phyloP scores from a whole-genome alignment of 1,140 invertebrate species.

The Chionoecetes opilio region DNA sequence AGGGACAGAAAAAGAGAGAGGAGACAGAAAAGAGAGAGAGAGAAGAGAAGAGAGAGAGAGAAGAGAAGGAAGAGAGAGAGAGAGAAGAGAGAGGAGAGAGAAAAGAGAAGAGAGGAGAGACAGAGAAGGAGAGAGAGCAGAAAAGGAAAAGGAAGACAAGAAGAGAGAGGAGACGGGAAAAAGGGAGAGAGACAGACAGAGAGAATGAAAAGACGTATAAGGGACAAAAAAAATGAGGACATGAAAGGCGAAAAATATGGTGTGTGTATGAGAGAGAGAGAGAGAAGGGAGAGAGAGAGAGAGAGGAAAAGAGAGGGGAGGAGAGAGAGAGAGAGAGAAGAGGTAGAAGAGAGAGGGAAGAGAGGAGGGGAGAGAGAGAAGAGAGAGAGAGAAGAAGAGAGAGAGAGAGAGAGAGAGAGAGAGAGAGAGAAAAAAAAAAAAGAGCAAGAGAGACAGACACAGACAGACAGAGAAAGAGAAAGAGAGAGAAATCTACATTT shows the following conservation, averaged over 20 bases:
- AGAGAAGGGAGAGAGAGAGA: conserved; percentile 30
- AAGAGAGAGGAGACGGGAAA: neutral
- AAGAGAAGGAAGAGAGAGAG: neutral
- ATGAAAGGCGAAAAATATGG: neutral
- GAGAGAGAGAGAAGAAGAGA: too few species aligned
- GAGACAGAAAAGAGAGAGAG: too few species aligned
- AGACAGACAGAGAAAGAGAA: too few species aligned
- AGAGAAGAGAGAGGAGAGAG: too few species aligned
- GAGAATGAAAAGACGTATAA: neutral
- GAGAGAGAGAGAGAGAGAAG: neutral
- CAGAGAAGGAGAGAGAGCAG: neutral
- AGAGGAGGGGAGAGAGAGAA: too few species aligned
- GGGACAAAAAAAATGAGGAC: neutral
- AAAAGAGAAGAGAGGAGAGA: too few species aligned
- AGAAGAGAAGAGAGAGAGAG: neutral
- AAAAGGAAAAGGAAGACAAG: neutral
- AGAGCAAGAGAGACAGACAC: too few species aligned
- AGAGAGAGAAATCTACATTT: too few species aligned
- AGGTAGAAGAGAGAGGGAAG: too few species aligned
- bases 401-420: too few species aligned
- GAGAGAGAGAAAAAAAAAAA: too few species aligned
- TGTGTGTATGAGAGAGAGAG: conserved; percentile 39
- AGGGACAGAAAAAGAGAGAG: too few species aligned
- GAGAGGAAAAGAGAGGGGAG: neutral
- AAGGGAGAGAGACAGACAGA: conserved; percentile 35